A percentile compares a stretch with the other conserved stretches of the same genome.
phyloP scores from a whole-genome alignment of 2,888 invertebrate species.

The Pseudococcus longispinus region DNA sequence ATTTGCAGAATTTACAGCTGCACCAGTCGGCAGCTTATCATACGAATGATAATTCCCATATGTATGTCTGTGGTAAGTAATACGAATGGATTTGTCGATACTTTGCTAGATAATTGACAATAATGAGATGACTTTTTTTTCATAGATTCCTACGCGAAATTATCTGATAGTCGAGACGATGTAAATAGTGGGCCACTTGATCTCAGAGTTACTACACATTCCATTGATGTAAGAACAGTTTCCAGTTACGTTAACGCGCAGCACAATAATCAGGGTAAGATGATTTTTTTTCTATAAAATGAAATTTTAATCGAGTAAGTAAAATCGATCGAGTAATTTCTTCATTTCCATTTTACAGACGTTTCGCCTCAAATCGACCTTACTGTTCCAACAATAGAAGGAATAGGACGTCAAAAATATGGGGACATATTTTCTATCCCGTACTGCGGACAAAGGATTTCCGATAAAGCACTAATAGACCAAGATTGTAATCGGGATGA shows the following conservation, averaged over 20 bases:
- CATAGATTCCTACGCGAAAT: neutral
- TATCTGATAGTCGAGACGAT: slow-evolving; percentile 34
- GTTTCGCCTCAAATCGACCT: slow-evolving; percentile 26
- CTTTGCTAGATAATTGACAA: neutral
- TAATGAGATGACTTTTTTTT: neutral
- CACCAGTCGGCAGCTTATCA: slow-evolving; percentile 36
- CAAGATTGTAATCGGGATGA: slow-evolving; percentile 40
- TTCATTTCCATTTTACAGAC: neutral
- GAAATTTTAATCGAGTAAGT: neutral
- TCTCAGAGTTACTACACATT: slow-evolving; percentile 55
- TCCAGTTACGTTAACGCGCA: slow-evolving; percentile 40
- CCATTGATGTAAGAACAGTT: slow-evolving; percentile 43
- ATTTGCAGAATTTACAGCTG: slow-evolving; percentile 49
- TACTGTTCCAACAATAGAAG: neutral
- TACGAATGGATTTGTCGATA: neutral
- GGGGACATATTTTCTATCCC: slow-evolving; percentile 15
- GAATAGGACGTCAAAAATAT: neutral
- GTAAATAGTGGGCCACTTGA: slow-evolving; percentile 54
- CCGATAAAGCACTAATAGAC: neutral
- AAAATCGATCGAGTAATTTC: neutral
- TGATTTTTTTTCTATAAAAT: neutral
- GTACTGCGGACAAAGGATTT: neutral
- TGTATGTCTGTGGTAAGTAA: slow-evolving; percentile 51
- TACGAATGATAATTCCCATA: slow-evolving; percentile 46
- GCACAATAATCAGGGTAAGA: slow-evolving; percentile 27